Evolutionary conservation across 2,113 vertebrate genomes (phyloP), one percentile per base, ranked within the genome.

Genomic region (Ictalurus punctatus): DNA sequence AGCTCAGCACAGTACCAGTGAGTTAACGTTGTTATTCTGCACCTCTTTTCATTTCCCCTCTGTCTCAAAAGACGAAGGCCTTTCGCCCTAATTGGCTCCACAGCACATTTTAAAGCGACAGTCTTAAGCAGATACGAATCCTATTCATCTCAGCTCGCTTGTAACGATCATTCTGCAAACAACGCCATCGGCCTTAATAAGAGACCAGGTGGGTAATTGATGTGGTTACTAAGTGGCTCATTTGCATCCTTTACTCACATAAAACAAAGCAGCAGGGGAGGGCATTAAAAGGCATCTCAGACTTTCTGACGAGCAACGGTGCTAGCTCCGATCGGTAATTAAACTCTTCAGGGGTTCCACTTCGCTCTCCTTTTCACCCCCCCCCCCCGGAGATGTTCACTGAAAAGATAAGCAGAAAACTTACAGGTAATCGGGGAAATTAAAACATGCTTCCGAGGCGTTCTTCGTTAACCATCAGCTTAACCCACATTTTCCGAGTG

Each of bases 341-440:
- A 97, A 95, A 96, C 96, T 97, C 96, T 97, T 97, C 96, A 96
- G 96, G 97, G 96, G 96, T 95, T 97, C 95, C 95, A 97, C 96
- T 96, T 96, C 96, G 17, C 23, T 40, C 14, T 54, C 4, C 44
- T 86, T 74, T 56, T 81, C 44, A 27, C 21, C 52, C 19, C n/a
- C 81, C 96, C 37, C 37, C 44, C 44, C 95, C 90, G 90, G 97
- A 96, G 96, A 96, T 94, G 95, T 94, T 94, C 94, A 96, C 95
- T 95, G 95, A 97, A 97, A 89, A 96, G 96, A 97, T 96, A 97
- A 96, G 96, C 96, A 97, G 94, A 96, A 97, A 96, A 97, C 96
- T 96, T 96, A 97, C 87, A 96, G 94, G 95, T 96, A 96, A 97
- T 97, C 94, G 96, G 96, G 96, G 96, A 96, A 89, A 96, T 95